Conservation (phyloP, 2,113 vertebrate species). For the Esox niger region DNA sequence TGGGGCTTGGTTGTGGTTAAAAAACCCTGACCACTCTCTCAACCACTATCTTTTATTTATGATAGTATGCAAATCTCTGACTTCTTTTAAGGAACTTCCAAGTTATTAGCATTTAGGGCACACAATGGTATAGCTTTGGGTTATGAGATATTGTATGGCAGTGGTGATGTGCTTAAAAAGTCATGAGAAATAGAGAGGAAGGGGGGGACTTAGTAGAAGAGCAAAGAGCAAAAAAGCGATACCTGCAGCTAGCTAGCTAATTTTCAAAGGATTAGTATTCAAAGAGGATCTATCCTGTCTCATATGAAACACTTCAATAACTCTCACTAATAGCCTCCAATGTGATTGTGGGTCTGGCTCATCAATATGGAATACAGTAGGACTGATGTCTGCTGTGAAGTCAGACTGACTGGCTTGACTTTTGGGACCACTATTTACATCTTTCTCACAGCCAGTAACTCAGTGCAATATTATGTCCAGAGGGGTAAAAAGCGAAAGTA, state of each 20-base stretch:
- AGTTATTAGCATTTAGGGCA: conserved; percentile 21
- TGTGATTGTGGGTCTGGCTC: too few species aligned
- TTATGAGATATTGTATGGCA: conserved; percentile 11
- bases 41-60: conserved; percentile 32
- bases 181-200: conserved; percentile 4
- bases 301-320: conserved; percentile 8
- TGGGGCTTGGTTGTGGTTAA: conserved; percentile 5
- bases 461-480: too few species aligned
- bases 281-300: background rate
- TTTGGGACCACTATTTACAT: background rate
- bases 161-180: conserved; percentile 12
- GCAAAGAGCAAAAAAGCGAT: conserved; percentile 8
- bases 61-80: conserved; percentile 15
- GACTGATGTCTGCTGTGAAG: background rate
- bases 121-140: conserved; percentile 2
- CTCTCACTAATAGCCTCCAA: too few species aligned
- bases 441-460: background rate
- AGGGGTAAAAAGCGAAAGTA: too few species aligned
- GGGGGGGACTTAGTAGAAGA: background rate
- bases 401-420: background rate
- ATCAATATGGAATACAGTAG: conserved; percentile 1
- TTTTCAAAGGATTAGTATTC: conserved; percentile 12
- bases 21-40: conserved; percentile 10
- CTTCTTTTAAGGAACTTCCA: conserved; percentile 2
- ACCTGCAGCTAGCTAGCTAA: background rate